phyloP scores from a whole-genome alignment of 2,113 vertebrate species.

The Protomyctophum bolini region DNA sequence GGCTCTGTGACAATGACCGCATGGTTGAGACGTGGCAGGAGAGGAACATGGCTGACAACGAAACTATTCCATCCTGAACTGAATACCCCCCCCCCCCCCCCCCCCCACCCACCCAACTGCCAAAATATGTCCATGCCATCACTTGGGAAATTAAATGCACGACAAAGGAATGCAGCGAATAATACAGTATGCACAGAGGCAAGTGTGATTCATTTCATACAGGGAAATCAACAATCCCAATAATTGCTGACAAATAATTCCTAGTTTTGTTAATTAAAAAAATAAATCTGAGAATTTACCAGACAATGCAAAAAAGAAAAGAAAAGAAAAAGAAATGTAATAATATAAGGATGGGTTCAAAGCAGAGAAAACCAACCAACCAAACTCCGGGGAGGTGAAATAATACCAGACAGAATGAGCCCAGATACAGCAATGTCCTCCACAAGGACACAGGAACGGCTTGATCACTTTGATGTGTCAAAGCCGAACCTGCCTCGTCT shows the following conservation, averaged over 20 bases:
- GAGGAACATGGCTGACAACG: constrained; percentile 37
- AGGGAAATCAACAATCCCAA: constrained; percentile 1
- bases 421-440: constrained; percentile 23
- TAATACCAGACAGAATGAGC: constrained; percentile 30
- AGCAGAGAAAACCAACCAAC: neutral
- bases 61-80: constrained; percentile 49
- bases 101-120: neutral
- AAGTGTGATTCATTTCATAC: neutral
- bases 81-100: constrained; percentile 6
- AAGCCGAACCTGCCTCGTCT: constrained; percentile 59
- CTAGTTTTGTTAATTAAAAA: neutral
- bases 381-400: constrained; percentile 27
- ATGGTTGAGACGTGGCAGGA: constrained; percentile 60
- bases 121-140: constrained; percentile 47
- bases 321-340: neutral
- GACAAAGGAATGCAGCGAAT: constrained; percentile 27
- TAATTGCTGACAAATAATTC: neutral
- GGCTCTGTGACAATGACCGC: constrained; percentile 61
- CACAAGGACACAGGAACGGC: constrained; percentile 60
- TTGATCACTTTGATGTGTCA: constrained; percentile 58
- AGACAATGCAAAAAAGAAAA: neutral
- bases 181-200: neutral
- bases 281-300: neutral
- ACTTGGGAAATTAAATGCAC: constrained; percentile 56
- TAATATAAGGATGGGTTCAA: constrained; percentile 26